A percentile compares a stretch with the other conserved stretches of the same genome.
Conservation (phyloP, 1,140 invertebrate species). For the Caenorhabditis inopinata region DNA sequence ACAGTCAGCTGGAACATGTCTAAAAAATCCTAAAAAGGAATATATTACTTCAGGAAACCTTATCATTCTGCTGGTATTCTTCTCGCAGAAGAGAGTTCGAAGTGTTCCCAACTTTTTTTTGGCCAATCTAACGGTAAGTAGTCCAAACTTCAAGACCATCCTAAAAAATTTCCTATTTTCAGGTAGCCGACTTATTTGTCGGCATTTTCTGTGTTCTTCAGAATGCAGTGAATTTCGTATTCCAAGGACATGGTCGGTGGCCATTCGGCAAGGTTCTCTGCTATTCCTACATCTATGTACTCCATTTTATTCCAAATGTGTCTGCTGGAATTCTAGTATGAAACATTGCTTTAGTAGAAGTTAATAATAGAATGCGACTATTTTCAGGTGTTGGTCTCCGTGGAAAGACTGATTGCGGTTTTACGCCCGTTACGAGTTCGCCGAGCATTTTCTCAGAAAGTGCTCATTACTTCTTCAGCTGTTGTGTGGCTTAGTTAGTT, state of each 20-base stretch:
- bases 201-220: conserved; percentile 83
- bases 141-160: conserved; percentile 73
- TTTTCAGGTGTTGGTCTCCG: conserved; percentile 60
- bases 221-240: conserved; percentile 71
- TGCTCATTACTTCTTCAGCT: conserved; percentile 51
- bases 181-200: conserved; percentile 80
- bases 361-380: not conserved
- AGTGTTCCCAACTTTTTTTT: conserved; percentile 83
- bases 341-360: not conserved
- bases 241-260: conserved; percentile 57
- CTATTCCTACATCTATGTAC: conserved; percentile 58
- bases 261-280: conserved; percentile 59
- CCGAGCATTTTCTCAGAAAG: conserved; percentile 50
- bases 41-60: conserved; percentile 73
- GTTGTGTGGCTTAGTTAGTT: conserved; percentile 54
- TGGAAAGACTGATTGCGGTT: conserved; percentile 63
- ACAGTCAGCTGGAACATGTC: too few species aligned
- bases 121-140: not conserved
- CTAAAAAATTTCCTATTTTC: conserved; percentile 74
- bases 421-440: conserved; percentile 58
- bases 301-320: conserved; percentile 60
- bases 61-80: conserved; percentile 79
- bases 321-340: conserved; percentile 60
- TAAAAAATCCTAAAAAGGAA: too few species aligned
- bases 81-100: conserved; percentile 75